These are phyloP conservation scores for Phenganax marumi DNA, from an alignment of 92 coral and sea anemone species.

Conservation along the genomic window DNA sequence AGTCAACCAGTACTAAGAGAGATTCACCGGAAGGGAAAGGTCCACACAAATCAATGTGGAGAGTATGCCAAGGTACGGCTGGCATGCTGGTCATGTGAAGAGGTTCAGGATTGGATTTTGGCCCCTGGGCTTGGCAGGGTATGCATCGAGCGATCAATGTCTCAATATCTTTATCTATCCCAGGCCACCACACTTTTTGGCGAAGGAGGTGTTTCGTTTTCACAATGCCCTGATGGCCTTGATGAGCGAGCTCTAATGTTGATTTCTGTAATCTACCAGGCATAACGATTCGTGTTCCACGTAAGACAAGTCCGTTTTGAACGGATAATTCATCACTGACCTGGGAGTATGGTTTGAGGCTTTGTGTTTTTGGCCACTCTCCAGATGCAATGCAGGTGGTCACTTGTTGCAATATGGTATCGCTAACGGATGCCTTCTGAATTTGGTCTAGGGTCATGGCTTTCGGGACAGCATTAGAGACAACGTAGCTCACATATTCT, in stretches of 20 bases:
- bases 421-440: background rate
- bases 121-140: slow-evolving; percentile 30
- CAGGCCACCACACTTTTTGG: slow-evolving; percentile 28
- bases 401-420: background rate
- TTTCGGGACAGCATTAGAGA: background rate
- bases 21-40: slow-evolving; percentile 15
- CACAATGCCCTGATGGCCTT: slow-evolving; percentile 26
- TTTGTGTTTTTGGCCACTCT: slow-evolving; percentile 4
- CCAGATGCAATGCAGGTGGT: background rate
- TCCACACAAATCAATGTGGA: slow-evolving; percentile 19
- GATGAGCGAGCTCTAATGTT: background rate
- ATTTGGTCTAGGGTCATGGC: slow-evolving; percentile 9
- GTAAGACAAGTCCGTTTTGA: background rate
- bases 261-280: slow-evolving; percentile 5
- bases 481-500: slow-evolving; percentile 10
- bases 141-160: slow-evolving; percentile 6
- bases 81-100: slow-evolving; percentile 26
- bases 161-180: slow-evolving; percentile 4
- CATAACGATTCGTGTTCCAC: slow-evolving; percentile 10
- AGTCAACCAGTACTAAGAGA: background rate
- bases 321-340: background rate
- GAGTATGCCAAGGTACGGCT: slow-evolving; percentile 21
- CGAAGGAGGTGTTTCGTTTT: slow-evolving; percentile 30
- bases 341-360: background rate
- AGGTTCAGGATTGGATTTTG: slow-evolving; percentile 4